Evolutionary conservation across 2,797 vertebrate species (phyloP), one percentile per base, ranked within the genome.

Genomic region (Ptychadena robeensis): DNA sequence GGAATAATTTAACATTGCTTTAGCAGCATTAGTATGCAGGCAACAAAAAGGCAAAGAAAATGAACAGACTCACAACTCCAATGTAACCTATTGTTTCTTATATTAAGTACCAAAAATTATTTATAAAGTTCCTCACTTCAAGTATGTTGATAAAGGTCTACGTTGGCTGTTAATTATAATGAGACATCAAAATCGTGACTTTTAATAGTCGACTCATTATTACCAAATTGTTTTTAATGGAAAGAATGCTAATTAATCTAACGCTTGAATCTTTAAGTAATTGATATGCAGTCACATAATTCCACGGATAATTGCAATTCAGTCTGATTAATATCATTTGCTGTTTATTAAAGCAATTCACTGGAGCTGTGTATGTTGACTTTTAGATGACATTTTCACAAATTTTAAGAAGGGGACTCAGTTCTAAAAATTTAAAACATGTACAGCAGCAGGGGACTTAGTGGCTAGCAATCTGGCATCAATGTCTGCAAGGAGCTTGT

Each of bases 301-400:
- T 80, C 77, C 66, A 74, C 48, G 48, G 82, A 84, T 84, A 84
- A 84, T 84, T 84, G 77, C 77, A 74, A 79, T 69, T 68, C 48
- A 53, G 64, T 69, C 82, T 84, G 82, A 80, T 84, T 79, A 84
- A 84, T 84, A 84, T 84, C 18, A 80, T 80, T 80, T 80, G 71
- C 70, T 69, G 71, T 84, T 74, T 84, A 84, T 80, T 84, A 80
- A n/a, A 75, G 82, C 44, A 80, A 79, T 80, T 80, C 71, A 84
- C 34, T 75, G 53, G 63, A 79, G 77, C 82, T 70, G 71, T 69
- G 74, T 64, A 75, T 84, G 82, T 84, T 84, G 82, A 84, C 82
- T 84, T 84, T 84, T 84, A 84, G 65, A 84, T 84, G 82, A 84
- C 82, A 84, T 84, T 84, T 84, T 74, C 72, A 64, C 3, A 67